phyloP scores from a whole-genome alignment of 2,113 vertebrate species.

The Indicator indicator region DNA sequence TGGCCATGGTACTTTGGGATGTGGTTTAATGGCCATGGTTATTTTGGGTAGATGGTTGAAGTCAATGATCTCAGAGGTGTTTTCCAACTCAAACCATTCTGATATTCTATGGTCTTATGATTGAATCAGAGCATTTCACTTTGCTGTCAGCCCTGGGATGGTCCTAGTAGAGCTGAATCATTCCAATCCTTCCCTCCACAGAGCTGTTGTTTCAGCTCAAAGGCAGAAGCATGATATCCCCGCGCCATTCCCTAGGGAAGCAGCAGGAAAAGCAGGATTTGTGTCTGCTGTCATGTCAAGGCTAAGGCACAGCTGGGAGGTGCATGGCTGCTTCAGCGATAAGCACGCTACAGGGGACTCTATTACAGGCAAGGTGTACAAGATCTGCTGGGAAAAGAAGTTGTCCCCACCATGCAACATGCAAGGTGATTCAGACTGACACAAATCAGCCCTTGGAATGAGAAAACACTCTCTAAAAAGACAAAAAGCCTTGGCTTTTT shows the following conservation, averaged over 20 bases:
- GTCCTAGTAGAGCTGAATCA: not conserved
- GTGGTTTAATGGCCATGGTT: too few species aligned
- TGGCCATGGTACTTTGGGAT: too few species aligned
- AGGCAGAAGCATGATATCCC: accelerated
- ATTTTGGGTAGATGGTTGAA: too few species aligned
- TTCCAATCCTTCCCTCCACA: too few species aligned
- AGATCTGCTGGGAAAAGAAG: not conserved
- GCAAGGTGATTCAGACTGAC: not conserved
- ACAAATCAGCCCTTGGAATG: not conserved
- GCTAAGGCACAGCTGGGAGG: not conserved
- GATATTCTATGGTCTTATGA: too few species aligned
- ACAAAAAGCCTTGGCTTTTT: not conserved
- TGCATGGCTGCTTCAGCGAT: accelerated
- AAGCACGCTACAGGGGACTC: accelerated
- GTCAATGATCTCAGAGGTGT: too few species aligned
- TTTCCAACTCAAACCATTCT: too few species aligned
- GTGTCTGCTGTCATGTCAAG: accelerated
- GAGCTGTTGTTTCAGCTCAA: accelerated
- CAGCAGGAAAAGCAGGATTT: accelerated
- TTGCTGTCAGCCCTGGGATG: not conserved
- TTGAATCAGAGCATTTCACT: accelerated
- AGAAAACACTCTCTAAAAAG: not conserved
- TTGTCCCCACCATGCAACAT: accelerated
- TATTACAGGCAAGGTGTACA: not conserved
- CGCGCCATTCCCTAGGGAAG: accelerated